These are phyloP conservation scores for Somateria mollissima DNA, from an alignment of 2,797 vertebrate species.

Conservation along the genomic window DNA sequence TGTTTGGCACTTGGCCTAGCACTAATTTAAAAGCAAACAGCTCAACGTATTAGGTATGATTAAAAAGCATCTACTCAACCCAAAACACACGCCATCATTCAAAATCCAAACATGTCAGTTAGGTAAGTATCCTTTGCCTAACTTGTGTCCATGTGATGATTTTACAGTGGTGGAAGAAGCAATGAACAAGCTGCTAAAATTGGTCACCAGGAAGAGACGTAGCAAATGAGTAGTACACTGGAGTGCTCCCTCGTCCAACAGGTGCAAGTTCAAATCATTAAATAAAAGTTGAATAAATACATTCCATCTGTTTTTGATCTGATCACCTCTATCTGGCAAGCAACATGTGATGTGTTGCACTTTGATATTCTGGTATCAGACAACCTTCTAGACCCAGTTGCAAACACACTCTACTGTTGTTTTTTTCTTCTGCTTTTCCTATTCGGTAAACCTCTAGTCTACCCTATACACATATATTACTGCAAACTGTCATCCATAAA, in stretches of 20 bases:
- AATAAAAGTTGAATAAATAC: background rate
- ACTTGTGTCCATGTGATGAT: background rate
- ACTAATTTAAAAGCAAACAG: background rate
- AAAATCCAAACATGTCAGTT: background rate
- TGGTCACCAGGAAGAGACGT: background rate
- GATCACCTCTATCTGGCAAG: background rate
- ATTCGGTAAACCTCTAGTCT: background rate
- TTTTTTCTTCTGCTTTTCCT: conserved; percentile 22
- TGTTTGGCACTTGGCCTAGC: background rate
- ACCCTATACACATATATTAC: background rate
- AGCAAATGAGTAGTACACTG: background rate
- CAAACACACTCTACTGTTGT: background rate
- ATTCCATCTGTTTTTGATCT: background rate
- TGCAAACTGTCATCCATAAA: conserved; percentile 34
- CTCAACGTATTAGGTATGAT: rapidly evolving
- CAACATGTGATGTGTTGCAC: background rate
- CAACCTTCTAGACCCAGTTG: background rate
- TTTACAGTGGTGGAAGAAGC: background rate
- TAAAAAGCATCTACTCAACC: background rate
- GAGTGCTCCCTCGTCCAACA: conserved; percentile 15
- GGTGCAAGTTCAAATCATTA: conserved; percentile 32
- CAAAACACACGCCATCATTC: background rate
- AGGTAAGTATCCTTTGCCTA: background rate
- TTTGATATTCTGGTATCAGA: background rate
- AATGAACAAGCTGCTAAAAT: background rate